Evolutionary conservation across 1,140 invertebrate species (phyloP).

Genomic region (Scaptomyza pallida): DNA sequence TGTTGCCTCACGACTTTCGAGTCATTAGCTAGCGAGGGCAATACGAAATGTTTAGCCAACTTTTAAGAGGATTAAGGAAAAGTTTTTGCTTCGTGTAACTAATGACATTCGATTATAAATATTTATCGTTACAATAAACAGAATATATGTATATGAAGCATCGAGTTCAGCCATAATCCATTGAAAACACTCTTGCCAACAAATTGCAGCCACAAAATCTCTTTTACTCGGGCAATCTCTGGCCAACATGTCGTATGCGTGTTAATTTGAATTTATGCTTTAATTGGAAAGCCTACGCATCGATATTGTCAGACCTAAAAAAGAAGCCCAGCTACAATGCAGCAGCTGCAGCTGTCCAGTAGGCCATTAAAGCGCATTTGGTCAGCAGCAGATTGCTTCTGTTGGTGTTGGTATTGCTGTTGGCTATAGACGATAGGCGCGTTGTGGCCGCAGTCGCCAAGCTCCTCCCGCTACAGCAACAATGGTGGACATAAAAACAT

Average conservation of each 20-base stretch:
- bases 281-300: slow-evolving; percentile 58
- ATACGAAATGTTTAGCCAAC: slow-evolving; percentile 15
- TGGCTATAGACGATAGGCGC: slow-evolving; percentile 43
- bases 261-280: slow-evolving; percentile 70
- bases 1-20: slow-evolving; percentile 27
- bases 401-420: slow-evolving; percentile 26
- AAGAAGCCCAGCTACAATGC: slow-evolving; percentile 33
- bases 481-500: slow-evolving; percentile 68
- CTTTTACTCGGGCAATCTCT: background rate
- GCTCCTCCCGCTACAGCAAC: background rate
- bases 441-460: slow-evolving; percentile 15
- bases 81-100: slow-evolving; percentile 20
- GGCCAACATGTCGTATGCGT: slow-evolving; percentile 35
- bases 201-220: background rate
- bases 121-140: background rate
- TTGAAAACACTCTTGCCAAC: slow-evolving; percentile 5
- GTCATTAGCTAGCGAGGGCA: slow-evolving; percentile 6
- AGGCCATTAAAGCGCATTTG: slow-evolving; percentile 69
- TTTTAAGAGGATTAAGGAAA: slow-evolving; percentile 19
- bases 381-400: slow-evolving; percentile 41
- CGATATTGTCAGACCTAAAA: slow-evolving; percentile 30
- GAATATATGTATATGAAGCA: background rate
- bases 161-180: background rate
- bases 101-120: slow-evolving; percentile 4
- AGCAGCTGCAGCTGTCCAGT: slow-evolving; percentile 40